These are phyloP conservation scores for Okapia johnstoni DNA, from an alignment of 2,113 vertebrate genomes.

Conservation along the genomic window DNA sequence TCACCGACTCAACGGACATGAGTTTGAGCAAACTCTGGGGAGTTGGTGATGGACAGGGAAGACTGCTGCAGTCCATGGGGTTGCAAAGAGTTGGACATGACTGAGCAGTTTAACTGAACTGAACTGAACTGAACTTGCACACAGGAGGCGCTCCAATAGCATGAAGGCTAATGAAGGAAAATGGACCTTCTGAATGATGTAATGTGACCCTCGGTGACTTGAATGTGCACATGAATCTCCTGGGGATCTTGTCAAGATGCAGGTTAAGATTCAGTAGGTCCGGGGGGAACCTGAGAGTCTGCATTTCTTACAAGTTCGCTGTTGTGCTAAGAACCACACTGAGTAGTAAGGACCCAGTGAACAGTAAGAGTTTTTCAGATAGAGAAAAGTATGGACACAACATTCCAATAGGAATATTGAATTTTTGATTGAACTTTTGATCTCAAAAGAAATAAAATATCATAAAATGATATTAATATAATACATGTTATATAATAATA, in stretches of 20 bases:
- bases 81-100: background rate
- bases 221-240: background rate
- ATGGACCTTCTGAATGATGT: background rate
- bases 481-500: background rate
- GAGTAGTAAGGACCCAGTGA: background rate
- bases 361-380: background rate
- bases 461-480: background rate
- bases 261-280: background rate
- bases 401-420: background rate
- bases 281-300: background rate
- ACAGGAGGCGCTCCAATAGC: too few species aligned
- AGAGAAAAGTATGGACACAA: background rate
- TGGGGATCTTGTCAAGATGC: background rate
- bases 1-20: background rate
- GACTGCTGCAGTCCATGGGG: background rate
- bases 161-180: background rate
- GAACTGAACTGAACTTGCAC: background rate
- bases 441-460: background rate
- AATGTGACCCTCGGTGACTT: background rate
- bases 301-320: background rate
- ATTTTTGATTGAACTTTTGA: background rate
- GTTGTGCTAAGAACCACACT: background rate
- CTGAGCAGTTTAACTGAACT: background rate
- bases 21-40: background rate
- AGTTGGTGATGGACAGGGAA: background rate